These are phyloP conservation scores for Athetis lepigone DNA, from an alignment of 2,888 invertebrate species.

Conservation along the genomic window DNA sequence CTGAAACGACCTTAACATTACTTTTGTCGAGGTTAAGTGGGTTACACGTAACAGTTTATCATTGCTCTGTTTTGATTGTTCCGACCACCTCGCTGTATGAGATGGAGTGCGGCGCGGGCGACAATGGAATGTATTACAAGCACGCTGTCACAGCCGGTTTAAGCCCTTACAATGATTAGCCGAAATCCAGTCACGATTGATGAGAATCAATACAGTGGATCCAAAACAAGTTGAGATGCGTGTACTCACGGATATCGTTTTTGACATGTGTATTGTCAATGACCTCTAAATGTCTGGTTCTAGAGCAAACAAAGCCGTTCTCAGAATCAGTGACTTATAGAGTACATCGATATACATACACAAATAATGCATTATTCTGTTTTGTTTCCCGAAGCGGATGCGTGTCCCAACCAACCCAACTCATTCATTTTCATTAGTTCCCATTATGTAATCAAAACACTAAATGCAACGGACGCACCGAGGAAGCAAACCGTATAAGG, in stretches of 20 bases:
- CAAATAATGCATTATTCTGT: conserved; percentile 63
- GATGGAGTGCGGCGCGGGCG: conserved; percentile 52
- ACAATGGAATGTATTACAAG: conserved; percentile 72
- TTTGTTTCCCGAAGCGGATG: conserved; percentile 65
- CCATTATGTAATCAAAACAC: conserved; percentile 72
- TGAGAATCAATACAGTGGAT: conserved; percentile 59
- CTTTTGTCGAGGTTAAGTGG: conserved; percentile 45
- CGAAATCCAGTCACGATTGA: conserved; percentile 77
- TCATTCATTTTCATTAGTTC: conserved; percentile 74
- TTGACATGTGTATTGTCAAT: conserved; percentile 54
- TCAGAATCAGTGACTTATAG: conserved; percentile 58
- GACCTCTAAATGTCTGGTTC: conserved; percentile 53
- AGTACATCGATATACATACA: conserved; percentile 49
- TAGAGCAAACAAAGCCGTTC: conserved; percentile 58
- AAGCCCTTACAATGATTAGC: conserved; percentile 75
- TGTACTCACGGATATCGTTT: conserved; percentile 44
- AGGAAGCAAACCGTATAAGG: conserved; percentile 72
- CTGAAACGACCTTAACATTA: conserved; percentile 31
- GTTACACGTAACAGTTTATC: conserved; percentile 54
- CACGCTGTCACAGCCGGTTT: conserved; percentile 74
- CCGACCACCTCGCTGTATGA: conserved; percentile 63
- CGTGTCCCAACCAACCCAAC: conserved; percentile 50
- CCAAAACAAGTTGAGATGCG: conserved; percentile 41
- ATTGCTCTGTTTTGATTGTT: conserved; percentile 64
- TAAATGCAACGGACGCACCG: conserved; percentile 63